phyloP scores from a whole-genome alignment of 2,888 invertebrate genomes.

The Dendrolimus pini region DNA sequence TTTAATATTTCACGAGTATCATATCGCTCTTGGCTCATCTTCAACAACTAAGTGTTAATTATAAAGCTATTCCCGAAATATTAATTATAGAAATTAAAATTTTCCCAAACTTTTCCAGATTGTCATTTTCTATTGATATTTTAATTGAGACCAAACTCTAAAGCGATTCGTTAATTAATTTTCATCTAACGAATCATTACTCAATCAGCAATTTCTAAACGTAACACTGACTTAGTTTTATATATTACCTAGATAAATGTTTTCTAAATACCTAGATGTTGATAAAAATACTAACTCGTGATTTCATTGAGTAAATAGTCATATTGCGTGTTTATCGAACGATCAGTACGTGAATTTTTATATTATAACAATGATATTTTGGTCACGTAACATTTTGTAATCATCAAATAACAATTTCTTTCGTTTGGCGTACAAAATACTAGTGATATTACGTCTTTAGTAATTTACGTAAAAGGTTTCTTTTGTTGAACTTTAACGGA shows the following conservation, averaged over 20 bases:
- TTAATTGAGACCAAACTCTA: no score
- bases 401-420: constrained; percentile 29
- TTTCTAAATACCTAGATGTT: no score
- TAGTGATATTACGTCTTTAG: constrained; percentile 12
- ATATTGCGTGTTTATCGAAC: constrained; percentile 48
- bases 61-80: no score
- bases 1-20: constrained; percentile 15
- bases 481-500: constrained; percentile 14
- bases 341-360: constrained; percentile 34
- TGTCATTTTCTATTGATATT: no score
- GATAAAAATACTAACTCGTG: constrained; percentile 24
- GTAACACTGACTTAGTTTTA: constrained; percentile 12
- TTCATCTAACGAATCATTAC: no score
- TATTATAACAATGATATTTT: constrained; percentile 31
- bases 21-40: constrained; percentile 35
- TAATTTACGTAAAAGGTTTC: constrained; percentile 29
- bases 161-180: no score
- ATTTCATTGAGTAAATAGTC: constrained; percentile 49
- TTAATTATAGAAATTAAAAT: no score
- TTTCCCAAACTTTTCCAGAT: no score
- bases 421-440: constrained; percentile 10
- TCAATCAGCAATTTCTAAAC: no score
- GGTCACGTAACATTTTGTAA: constrained; percentile 43
- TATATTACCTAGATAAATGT: no score
- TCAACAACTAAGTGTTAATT: constrained; percentile 26